Conservation (phyloP, 2,797 vertebrate genomes). For the Ciconia nigra region DNA sequence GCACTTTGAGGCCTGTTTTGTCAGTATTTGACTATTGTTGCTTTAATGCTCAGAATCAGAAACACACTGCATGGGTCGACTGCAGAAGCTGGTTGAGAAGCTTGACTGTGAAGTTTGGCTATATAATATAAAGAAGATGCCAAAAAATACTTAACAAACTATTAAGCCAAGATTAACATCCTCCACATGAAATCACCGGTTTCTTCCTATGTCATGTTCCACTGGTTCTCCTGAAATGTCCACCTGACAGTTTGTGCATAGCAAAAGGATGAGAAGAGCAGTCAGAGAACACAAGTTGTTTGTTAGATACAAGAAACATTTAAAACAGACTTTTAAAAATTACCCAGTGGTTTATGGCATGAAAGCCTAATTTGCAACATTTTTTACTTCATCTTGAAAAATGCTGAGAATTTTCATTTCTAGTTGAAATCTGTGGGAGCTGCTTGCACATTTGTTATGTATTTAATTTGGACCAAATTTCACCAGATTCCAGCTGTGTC, state of each 20-base stretch:
- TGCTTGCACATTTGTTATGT: background rate
- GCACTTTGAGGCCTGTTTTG: background rate
- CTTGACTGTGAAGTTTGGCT: background rate
- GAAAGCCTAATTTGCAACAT: background rate
- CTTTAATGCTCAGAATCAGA: background rate
- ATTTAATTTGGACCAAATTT: background rate
- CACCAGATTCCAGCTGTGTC: background rate
- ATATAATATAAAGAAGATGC: background rate
- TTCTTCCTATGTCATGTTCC: background rate
- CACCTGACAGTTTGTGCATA: background rate
- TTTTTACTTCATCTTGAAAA: slow-evolving; percentile 7
- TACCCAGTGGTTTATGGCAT: background rate
- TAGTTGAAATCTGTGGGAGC: background rate
- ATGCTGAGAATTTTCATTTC: background rate
- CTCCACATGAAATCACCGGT: background rate
- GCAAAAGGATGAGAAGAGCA: background rate
- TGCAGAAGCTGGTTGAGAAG: background rate
- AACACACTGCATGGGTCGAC: background rate
- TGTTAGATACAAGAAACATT: background rate
- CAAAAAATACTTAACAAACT: background rate
- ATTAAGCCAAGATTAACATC: background rate
- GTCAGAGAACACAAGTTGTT: background rate
- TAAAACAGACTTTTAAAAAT: background rate
- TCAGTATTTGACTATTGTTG: background rate
- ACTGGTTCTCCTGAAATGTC: background rate